Conservation (phyloP, 2,797 vertebrate species). For the Fratercula arctica region DNA sequence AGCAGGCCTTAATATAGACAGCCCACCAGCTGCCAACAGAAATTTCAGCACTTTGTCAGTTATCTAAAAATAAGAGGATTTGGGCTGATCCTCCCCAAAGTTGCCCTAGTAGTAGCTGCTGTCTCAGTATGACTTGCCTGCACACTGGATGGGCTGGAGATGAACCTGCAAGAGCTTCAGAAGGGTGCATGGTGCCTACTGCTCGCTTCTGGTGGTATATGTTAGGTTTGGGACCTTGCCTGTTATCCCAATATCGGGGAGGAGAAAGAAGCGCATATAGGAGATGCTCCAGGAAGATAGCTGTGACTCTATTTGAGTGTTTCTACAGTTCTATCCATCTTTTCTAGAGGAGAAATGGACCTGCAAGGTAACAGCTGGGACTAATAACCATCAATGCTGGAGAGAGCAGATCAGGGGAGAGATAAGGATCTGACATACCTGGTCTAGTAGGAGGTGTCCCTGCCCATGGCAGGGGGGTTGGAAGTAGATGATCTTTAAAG, state of each 20-base stretch:
- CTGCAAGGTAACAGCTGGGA: neutral
- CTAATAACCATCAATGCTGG: neutral
- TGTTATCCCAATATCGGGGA: neutral
- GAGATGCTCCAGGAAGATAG: neutral
- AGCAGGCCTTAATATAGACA: constrained; percentile 11
- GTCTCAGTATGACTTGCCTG: neutral
- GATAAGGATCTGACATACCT: neutral
- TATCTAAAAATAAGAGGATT: constrained; percentile 49
- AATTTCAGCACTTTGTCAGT: constrained; percentile 64
- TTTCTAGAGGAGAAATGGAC: neutral
- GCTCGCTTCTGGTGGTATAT: neutral
- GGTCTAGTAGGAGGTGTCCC: neutral
- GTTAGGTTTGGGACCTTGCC: neutral
- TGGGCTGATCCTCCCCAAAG: constrained; percentile 12
- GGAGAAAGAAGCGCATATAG: neutral
- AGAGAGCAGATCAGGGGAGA: neutral
- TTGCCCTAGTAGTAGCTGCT: neutral
- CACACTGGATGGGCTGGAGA: neutral
- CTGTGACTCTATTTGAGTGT: neutral
- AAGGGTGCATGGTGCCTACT: accelerated
- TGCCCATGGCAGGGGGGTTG: neutral
- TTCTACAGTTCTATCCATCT: neutral
- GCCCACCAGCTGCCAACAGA: constrained; percentile 68
- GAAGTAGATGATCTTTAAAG: neutral
- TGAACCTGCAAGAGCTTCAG: neutral